Percentiles rank a stretch among this genome's conserved stretches.
phyloP scores from a whole-genome alignment of 2,113 vertebrate species.

The Pycnonotus jocosus region DNA sequence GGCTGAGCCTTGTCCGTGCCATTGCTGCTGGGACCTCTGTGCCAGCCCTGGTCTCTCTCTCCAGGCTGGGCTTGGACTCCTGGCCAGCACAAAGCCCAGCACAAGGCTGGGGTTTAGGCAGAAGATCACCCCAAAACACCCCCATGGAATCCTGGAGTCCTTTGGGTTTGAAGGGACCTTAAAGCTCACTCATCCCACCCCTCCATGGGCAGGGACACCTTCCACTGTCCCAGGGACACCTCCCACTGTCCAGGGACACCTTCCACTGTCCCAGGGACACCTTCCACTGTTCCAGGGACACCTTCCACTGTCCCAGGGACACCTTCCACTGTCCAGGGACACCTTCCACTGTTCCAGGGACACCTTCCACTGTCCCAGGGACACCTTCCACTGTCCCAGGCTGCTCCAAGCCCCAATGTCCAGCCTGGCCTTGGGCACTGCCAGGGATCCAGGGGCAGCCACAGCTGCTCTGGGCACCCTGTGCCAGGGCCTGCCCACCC shows the following conservation, averaged over 20 bases:
- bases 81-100: neutral
- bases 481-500: neutral
- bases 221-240: too few species aligned
- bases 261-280: neutral
- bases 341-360: neutral
- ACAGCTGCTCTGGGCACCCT: neutral
- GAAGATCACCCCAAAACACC: neutral
- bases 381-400: neutral
- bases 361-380: neutral
- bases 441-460: neutral
- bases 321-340: too few species aligned
- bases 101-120: neutral
- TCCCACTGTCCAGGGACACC: neutral
- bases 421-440: neutral
- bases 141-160: neutral
- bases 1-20: neutral
- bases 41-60: neutral
- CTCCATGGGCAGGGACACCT: neutral
- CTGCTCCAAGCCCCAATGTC: neutral
- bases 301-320: neutral
- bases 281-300: too few species aligned
- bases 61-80: neutral
- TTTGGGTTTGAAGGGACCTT: neutral
- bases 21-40: neutral
- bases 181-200: fast-evolving